A percentile compares a stretch with the other conserved stretches of the same genome.
Evolutionary conservation across 2,888 invertebrate genomes (phyloP).

Genomic region (Dinocampus coccinellae): DNA sequence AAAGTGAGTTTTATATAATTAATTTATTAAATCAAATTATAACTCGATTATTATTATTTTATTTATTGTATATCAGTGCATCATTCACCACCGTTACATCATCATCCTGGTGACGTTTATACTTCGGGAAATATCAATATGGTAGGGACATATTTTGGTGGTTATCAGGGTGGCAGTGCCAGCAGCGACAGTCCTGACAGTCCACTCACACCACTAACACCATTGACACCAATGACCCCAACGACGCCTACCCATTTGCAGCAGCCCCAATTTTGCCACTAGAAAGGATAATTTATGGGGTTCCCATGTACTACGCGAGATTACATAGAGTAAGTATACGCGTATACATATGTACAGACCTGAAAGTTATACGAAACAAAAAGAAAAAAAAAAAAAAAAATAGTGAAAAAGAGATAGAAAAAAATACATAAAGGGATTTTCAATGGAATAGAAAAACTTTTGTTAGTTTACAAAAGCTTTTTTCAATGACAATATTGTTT

Average conservation of each 20-base stretch:
- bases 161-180: slow-evolving; percentile 60
- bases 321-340: neutral
- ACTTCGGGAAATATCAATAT: slow-evolving; percentile 55
- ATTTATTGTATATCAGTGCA: slow-evolving; percentile 52
- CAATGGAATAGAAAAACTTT: neutral
- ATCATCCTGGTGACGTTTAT: slow-evolving; percentile 59
- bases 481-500: neutral
- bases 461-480: neutral
- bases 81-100: slow-evolving; percentile 60
- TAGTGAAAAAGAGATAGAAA: too few species aligned
- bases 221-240: slow-evolving; percentile 60
- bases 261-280: slow-evolving; percentile 61
- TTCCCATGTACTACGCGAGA: too few species aligned
- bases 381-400: slow-evolving; percentile 3
- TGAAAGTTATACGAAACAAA: neutral
- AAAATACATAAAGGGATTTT: neutral
- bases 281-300: slow-evolving; percentile 51
- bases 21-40: slow-evolving; percentile 23
- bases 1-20: slow-evolving; percentile 52
- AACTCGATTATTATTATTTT: neutral
- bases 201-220: slow-evolving; percentile 61
- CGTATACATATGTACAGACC: neutral
- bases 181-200: slow-evolving; percentile 64
- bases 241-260: slow-evolving; percentile 60
- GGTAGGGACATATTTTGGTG: slow-evolving; percentile 58